A percentile compares a stretch with the other conserved stretches of the same genome.
phyloP scores from a whole-genome alignment of 2,113 vertebrate species.

The Cynoglossus semilaevis region DNA sequence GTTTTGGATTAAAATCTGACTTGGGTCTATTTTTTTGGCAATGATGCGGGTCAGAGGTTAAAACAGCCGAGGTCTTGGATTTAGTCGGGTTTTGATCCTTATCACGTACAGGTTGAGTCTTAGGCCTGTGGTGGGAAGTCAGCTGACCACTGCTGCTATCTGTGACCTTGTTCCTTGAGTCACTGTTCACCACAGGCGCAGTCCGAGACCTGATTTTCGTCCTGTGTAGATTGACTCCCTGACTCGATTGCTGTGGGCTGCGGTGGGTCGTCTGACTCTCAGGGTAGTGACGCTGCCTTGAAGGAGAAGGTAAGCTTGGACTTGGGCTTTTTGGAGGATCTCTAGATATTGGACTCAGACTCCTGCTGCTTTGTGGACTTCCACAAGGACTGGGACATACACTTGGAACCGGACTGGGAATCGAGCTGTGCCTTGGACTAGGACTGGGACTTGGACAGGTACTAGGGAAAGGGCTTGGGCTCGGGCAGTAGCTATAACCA shows the following conservation, averaged over 20 bases:
- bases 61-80: slow-evolving; percentile 23
- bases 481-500: slow-evolving; percentile 77
- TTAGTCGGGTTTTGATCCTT: slow-evolving; percentile 50
- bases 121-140: slow-evolving; percentile 35
- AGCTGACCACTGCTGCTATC: slow-evolving; percentile 34
- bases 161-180: slow-evolving; percentile 43
- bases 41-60: slow-evolving; percentile 34
- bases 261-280: slow-evolving; percentile 37
- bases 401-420: slow-evolving; percentile 64
- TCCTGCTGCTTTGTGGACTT: slow-evolving; percentile 48
- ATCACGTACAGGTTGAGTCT: slow-evolving; percentile 33
- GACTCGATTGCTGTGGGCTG: slow-evolving; percentile 34
- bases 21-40: slow-evolving; percentile 53
- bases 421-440: slow-evolving; percentile 40
- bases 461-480: slow-evolving; percentile 59
- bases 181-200: slow-evolving; percentile 25
- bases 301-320: slow-evolving; percentile 48
- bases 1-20: slow-evolving; percentile 28
- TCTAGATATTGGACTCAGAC: slow-evolving; percentile 60
- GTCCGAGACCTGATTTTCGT: slow-evolving; percentile 60
- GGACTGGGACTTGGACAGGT: slow-evolving; percentile 62
- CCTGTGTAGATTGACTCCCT: slow-evolving; percentile 44
- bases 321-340: slow-evolving; percentile 67
- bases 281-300: slow-evolving; percentile 32
- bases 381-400: slow-evolving; percentile 70